These are phyloP conservation scores for Isoperla grammatica DNA, from an alignment of 2,888 invertebrate species.

Conservation along the genomic window DNA sequence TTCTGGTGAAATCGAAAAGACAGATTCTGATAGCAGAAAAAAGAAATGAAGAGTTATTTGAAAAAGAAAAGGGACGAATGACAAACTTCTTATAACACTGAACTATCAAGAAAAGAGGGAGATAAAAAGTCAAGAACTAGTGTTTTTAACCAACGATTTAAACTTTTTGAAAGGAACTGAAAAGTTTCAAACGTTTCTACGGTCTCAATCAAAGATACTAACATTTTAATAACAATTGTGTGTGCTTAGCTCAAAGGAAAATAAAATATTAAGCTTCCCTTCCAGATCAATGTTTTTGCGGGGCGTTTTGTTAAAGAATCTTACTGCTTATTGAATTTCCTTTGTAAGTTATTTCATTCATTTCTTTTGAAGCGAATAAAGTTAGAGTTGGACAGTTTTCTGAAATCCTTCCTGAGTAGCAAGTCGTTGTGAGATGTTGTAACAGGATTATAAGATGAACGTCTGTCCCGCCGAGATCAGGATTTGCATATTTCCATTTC, in stretches of 20 bases:
- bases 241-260: neutral
- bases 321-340: slow-evolving; percentile 11
- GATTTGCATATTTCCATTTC: slow-evolving; percentile 15
- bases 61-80: slow-evolving; percentile 8
- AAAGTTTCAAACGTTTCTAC: no score
- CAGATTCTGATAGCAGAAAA: slow-evolving; percentile 14
- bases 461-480: neutral
- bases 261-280: slow-evolving; percentile 9
- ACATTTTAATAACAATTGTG: slow-evolving; percentile 5
- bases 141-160: no score
- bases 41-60: slow-evolving; percentile 14
- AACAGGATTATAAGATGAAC: slow-evolving; percentile 2
- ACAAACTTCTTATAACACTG: slow-evolving; percentile 10
- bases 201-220: no score
- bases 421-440: neutral
- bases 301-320: slow-evolving; percentile 10
- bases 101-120: slow-evolving; percentile 1
- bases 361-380: slow-evolving; percentile 6
- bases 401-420: neutral
- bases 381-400: slow-evolving; percentile 8
- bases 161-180: no score
- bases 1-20: slow-evolving; percentile 15
- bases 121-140: no score
- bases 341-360: neutral
- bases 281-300: slow-evolving; percentile 1